These are phyloP conservation scores for Acrocephalus arundinaceus DNA, from an alignment of 2,113 vertebrate species.

Conservation along the genomic window DNA sequence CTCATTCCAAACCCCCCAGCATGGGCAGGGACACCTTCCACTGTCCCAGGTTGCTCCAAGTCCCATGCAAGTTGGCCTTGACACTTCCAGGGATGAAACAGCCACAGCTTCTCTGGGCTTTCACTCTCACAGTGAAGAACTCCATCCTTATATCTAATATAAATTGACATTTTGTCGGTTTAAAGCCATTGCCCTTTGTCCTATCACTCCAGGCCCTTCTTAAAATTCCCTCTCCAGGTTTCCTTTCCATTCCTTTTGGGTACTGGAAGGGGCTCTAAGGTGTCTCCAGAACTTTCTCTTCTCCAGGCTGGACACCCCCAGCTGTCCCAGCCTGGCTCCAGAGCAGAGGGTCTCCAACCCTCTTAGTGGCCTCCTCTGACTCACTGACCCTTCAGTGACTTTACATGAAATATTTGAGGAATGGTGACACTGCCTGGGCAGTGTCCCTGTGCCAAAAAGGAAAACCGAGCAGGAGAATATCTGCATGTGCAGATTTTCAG, in stretches of 20 bases:
- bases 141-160: neutral
- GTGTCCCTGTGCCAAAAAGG: neutral
- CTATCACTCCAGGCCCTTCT: neutral
- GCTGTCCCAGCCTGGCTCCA: neutral
- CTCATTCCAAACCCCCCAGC: neutral
- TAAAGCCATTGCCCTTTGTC: neutral
- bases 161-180: neutral
- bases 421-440: neutral
- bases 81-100: neutral
- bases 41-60: neutral
- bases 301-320: neutral
- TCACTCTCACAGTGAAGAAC: neutral
- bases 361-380: neutral
- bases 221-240: neutral
- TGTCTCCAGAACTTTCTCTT: neutral
- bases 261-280: neutral
- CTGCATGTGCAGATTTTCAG: neutral
- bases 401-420: neutral
- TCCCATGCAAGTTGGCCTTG: neutral
- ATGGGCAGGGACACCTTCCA: neutral
- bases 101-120: neutral
- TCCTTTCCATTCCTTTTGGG: accelerated
- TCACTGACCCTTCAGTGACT: neutral
- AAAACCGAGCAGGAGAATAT: neutral
- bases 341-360: neutral